Percentiles rank a stretch among this genome's conserved stretches.
Conservation (phyloP, 2,888 invertebrate genomes). For the Eristalis intricaria region DNA sequence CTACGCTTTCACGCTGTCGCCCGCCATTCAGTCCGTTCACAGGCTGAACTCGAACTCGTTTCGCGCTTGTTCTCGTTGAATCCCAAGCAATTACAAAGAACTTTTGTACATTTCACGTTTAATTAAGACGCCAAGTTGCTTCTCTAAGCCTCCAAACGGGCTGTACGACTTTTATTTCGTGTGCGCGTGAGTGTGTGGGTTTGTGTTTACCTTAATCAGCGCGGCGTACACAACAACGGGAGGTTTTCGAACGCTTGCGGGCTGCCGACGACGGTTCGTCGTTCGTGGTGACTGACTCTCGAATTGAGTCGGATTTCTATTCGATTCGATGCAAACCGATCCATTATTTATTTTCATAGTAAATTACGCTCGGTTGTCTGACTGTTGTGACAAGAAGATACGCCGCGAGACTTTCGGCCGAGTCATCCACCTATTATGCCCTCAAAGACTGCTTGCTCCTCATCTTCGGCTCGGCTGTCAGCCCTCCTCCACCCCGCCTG, state of each 20-base stretch:
- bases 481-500: no score
- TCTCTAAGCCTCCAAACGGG: slow-evolving; percentile 34
- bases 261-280: slow-evolving; percentile 8
- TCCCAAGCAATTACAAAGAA: slow-evolving; percentile 42
- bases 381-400: slow-evolving; percentile 24
- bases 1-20: slow-evolving; percentile 34
- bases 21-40: not conserved
- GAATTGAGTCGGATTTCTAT: slow-evolving; percentile 20
- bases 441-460: not conserved
- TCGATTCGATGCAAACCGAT: slow-evolving; percentile 36
- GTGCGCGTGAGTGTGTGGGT: not conserved
- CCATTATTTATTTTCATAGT: slow-evolving; percentile 50
- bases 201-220: slow-evolving; percentile 50
- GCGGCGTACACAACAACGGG: slow-evolving; percentile 17
- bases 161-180: not conserved
- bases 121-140: slow-evolving; percentile 40
- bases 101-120: slow-evolving; percentile 45
- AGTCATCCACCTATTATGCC: slow-evolving; percentile 30
- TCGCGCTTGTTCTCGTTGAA: slow-evolving; percentile 20
- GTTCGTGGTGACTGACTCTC: not conserved
- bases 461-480: not conserved
- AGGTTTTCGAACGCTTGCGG: slow-evolving; percentile 2
- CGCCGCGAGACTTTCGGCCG: slow-evolving; percentile 6
- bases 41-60: slow-evolving; percentile 24
- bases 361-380: slow-evolving; percentile 48